Evolutionary conservation across 2,888 invertebrate species (phyloP).

Genomic region (Cantharis nigra): DNA sequence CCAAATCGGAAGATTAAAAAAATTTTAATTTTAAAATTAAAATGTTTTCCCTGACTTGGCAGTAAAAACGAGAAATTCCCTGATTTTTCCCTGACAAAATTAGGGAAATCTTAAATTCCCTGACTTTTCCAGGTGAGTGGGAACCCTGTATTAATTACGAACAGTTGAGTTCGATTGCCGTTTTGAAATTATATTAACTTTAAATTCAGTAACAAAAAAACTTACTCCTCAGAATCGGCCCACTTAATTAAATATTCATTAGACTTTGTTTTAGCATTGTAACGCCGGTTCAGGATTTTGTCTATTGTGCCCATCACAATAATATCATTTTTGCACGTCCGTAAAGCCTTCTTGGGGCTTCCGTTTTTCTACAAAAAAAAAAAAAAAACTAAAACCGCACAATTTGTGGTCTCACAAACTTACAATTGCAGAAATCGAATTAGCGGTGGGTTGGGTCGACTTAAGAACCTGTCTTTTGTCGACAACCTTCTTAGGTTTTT

Average conservation of each 20-base stretch:
- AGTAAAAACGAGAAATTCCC: too few species aligned
- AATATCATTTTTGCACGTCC: slow-evolving; percentile 27
- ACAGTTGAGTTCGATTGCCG: too few species aligned
- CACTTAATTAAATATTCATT: slow-evolving; percentile 86
- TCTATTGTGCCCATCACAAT: slow-evolving; percentile 74
- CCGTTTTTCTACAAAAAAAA: not conserved
- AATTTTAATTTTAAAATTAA: too few species aligned
- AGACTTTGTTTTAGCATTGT: slow-evolving; percentile 75
- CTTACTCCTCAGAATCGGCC: slow-evolving; percentile 79
- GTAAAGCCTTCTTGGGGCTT: slow-evolving; percentile 27
- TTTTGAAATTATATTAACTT: too few species aligned
- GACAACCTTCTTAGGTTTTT: not conserved
- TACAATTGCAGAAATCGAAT: not conserved
- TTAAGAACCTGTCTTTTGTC: not conserved
- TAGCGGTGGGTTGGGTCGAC: not conserved
- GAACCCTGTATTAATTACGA: too few species aligned
- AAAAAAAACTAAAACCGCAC: not conserved
- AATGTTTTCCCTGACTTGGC: too few species aligned
- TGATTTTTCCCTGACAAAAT: too few species aligned
- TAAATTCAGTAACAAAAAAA: too few species aligned
- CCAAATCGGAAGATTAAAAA: too few species aligned
- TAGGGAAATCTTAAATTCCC: too few species aligned
- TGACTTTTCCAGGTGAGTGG: too few species aligned
- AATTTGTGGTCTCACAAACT: not conserved
- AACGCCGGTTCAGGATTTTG: slow-evolving; percentile 82